These are phyloP conservation scores for Sebastes trivittatus DNA, from an alignment of 2,797 vertebrate species.

Conservation along the genomic window DNA sequence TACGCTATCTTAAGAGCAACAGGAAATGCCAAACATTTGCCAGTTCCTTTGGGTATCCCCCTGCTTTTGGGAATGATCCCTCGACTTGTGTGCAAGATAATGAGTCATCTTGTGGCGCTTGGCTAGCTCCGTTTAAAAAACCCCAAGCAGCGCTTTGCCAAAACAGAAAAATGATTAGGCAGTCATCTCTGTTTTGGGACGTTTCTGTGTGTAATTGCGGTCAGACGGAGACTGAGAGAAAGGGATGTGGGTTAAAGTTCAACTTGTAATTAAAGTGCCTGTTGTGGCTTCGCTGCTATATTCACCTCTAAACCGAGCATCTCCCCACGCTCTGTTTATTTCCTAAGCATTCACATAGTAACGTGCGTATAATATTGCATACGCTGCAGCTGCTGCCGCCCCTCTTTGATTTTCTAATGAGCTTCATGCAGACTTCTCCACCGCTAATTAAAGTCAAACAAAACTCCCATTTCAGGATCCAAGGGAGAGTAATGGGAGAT, in stretches of 20 bases:
- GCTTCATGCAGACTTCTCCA: slow-evolving; percentile 48
- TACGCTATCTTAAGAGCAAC: slow-evolving; percentile 26
- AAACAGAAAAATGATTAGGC: slow-evolving; percentile 61
- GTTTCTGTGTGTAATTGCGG: slow-evolving; percentile 62
- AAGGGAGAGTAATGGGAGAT: slow-evolving; percentile 29
- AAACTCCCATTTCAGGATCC: slow-evolving; percentile 61
- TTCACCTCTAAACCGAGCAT: slow-evolving; percentile 56
- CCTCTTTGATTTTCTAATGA: slow-evolving; percentile 73
- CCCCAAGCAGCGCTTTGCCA: slow-evolving; percentile 43
- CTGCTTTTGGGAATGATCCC: slow-evolving; percentile 42
- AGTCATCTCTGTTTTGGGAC: slow-evolving; percentile 62
- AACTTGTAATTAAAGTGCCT: slow-evolving; percentile 74
- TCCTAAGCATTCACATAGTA: slow-evolving; percentile 53
- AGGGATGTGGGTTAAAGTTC: slow-evolving; percentile 80
- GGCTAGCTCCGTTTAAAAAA: slow-evolving; percentile 32
- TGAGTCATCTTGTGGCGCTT: slow-evolving; percentile 59
- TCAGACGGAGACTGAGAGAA: slow-evolving; percentile 50
- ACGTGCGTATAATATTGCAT: slow-evolving; percentile 43
- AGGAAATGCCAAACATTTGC: slow-evolving; percentile 66
- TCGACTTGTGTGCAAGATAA: slow-evolving; percentile 61
- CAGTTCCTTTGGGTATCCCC: slow-evolving; percentile 50
- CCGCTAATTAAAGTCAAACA: slow-evolving; percentile 77
- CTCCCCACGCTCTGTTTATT: slow-evolving; percentile 65
- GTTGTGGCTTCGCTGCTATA: slow-evolving; percentile 64
- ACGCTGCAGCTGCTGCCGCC: slow-evolving; percentile 27